These are phyloP conservation scores for Xerus rutilus DNA, from an alignment of 2,797 vertebrate genomes.

Conservation along the genomic window DNA sequence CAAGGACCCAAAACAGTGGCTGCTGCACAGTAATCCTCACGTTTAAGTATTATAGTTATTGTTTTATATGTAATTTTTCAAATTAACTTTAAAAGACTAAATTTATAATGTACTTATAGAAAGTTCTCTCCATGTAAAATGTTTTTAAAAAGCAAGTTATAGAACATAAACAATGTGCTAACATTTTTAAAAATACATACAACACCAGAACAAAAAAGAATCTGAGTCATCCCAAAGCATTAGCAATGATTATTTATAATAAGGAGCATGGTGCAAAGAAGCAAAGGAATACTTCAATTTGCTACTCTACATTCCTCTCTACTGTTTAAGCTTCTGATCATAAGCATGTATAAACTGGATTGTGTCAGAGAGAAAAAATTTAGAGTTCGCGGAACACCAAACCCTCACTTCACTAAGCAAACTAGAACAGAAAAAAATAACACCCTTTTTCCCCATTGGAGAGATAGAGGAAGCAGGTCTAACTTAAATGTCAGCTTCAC, in stretches of 20 bases:
- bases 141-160: slow-evolving; percentile 7
- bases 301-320: neutral
- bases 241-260: neutral
- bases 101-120: neutral
- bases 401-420: neutral
- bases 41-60: neutral
- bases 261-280: neutral
- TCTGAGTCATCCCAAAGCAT: neutral
- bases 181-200: neutral
- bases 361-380: neutral
- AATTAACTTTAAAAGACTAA: neutral
- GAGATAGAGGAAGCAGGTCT: neutral
- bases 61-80: neutral
- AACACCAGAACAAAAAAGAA: neutral
- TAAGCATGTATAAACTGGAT: neutral
- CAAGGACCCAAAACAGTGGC: neutral
- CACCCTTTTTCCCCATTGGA: neutral
- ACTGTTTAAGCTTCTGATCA: neutral
- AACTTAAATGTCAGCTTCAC: slow-evolving; percentile 24
- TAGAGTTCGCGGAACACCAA: neutral
- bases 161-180: neutral
- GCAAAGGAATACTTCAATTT: neutral
- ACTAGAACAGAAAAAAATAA: neutral
- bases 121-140: neutral
- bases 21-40: neutral